These are phyloP conservation scores for Condylostylus longicornis DNA, from an alignment of 1,140 invertebrate genomes.

Conservation along the genomic window DNA sequence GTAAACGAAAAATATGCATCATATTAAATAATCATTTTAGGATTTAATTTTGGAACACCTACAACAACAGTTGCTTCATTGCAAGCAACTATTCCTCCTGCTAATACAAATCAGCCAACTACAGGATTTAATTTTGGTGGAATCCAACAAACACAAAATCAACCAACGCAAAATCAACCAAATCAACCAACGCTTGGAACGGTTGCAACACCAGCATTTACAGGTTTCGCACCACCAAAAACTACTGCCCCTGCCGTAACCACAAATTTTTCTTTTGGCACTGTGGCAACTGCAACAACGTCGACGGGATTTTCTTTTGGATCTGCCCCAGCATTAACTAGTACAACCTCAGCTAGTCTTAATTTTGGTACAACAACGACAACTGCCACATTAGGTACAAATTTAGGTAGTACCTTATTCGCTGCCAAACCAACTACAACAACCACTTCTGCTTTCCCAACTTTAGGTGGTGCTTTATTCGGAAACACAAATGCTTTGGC, in stretches of 20 bases:
- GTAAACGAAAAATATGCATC: slow-evolving; percentile 4
- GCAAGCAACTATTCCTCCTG: slow-evolving; percentile 1
- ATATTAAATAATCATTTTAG: slow-evolving; percentile 7
- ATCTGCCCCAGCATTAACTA: slow-evolving; percentile 10
- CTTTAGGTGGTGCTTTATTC: slow-evolving; percentile 10
- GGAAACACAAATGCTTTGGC: slow-evolving; percentile 19
- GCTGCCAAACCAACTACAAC: slow-evolving; percentile 10
- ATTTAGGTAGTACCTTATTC: slow-evolving; percentile 5
- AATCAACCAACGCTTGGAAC: slow-evolving; percentile 12
- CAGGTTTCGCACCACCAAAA: slow-evolving; percentile 7
- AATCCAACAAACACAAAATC: slow-evolving; percentile 1
- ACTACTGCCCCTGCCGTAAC: slow-evolving; percentile 5
- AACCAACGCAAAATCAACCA: too few species aligned
- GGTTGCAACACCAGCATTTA: slow-evolving; percentile 11
- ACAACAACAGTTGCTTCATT: slow-evolving; percentile 9
- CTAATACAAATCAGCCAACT: slow-evolving; percentile 3
- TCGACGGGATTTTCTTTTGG: slow-evolving; percentile 17
- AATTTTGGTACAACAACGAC: slow-evolving; percentile 20
- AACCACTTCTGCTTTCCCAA: slow-evolving; percentile 16
- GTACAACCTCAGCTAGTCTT: slow-evolving; percentile 19
- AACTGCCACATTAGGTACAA: slow-evolving; percentile 5
- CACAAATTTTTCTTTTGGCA: slow-evolving; percentile 13
- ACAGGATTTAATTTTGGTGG: slow-evolving; percentile 15
- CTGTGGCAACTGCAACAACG: neutral
- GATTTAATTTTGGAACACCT: slow-evolving; percentile 7